phyloP scores from a whole-genome alignment of 2,113 vertebrate genomes.

The Etheostoma cragini region DNA sequence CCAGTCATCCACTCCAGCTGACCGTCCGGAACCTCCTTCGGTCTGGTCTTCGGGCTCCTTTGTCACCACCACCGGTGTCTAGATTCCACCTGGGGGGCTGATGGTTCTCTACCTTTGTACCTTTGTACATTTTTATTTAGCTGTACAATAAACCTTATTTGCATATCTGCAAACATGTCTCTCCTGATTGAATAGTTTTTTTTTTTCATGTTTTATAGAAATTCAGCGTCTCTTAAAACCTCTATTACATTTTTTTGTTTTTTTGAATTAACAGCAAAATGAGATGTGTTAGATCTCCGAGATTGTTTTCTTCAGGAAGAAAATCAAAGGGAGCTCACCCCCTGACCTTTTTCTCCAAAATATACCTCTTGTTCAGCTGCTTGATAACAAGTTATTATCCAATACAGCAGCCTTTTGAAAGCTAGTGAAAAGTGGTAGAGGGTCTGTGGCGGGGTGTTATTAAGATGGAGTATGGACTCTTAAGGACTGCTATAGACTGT shows the following conservation, averaged over 20 bases:
- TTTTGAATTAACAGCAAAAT: conserved; percentile 45
- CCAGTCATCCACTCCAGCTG: too few relatives aligned
- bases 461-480: conserved; percentile 64
- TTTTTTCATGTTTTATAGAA: conserved; percentile 5
- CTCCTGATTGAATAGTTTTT: too few relatives aligned
- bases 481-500: conserved; percentile 51
- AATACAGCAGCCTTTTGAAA: conserved; percentile 68
- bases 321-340: conserved; percentile 71
- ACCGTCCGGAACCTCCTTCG: too few relatives aligned
- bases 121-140: too few relatives aligned
- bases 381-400: conserved; percentile 83
- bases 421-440: conserved; percentile 60
- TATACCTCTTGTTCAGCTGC: conserved; percentile 68
- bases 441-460: conserved; percentile 62
- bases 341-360: conserved; percentile 68
- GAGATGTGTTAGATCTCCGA: conserved; percentile 52
- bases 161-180: too few relatives aligned
- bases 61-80: too few relatives aligned
- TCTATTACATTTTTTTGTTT: conserved; percentile 10
- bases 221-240: conserved; percentile 12
- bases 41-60: too few relatives aligned
- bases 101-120: too few relatives aligned
- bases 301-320: conserved; percentile 67
- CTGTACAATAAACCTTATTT: too few relatives aligned
- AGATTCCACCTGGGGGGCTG: too few relatives aligned